Percentiles rank a stretch among this genome's conserved stretches.
Conservation (phyloP, 2,797 vertebrate genomes). For the Prionace glauca region DNA sequence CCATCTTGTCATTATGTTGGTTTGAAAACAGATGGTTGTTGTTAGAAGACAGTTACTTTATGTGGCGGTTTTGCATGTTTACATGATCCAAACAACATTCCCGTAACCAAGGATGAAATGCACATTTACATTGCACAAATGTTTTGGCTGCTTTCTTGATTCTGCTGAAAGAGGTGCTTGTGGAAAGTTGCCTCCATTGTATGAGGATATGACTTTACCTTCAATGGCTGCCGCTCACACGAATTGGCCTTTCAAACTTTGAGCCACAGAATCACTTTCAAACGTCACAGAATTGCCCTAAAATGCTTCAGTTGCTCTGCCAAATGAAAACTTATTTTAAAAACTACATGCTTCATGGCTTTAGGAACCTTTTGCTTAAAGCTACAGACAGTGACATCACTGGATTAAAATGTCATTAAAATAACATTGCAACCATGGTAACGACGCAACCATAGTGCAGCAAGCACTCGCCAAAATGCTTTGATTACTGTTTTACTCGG, state of each 20-base stretch:
- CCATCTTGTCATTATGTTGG: background rate
- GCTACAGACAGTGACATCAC: background rate
- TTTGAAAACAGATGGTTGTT: constrained; percentile 1
- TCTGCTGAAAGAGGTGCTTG: background rate
- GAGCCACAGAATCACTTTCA: background rate
- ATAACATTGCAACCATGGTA: constrained; percentile 21
- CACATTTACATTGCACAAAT: background rate
- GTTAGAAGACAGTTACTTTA: constrained; percentile 1
- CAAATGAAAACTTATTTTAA: constrained; percentile 12
- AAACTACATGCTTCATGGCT: background rate
- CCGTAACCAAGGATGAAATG: background rate
- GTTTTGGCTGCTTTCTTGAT: constrained; percentile 4
- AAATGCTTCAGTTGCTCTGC: background rate
- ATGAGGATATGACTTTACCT: background rate
- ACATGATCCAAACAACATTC: background rate
- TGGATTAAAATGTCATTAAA: constrained; percentile 20
- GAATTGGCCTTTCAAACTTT: background rate
- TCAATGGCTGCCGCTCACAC: background rate
- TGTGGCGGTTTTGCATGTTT: background rate
- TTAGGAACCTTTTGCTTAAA: background rate
- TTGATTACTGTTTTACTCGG: background rate
- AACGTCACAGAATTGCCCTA: constrained; percentile 1
- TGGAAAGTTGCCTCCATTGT: background rate
- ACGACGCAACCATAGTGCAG: background rate
- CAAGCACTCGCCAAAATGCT: background rate